Evolutionary conservation across 2,113 vertebrate genomes (phyloP), one percentile per base, ranked within the genome.

Genomic region (Ciconia maguari): DNA sequence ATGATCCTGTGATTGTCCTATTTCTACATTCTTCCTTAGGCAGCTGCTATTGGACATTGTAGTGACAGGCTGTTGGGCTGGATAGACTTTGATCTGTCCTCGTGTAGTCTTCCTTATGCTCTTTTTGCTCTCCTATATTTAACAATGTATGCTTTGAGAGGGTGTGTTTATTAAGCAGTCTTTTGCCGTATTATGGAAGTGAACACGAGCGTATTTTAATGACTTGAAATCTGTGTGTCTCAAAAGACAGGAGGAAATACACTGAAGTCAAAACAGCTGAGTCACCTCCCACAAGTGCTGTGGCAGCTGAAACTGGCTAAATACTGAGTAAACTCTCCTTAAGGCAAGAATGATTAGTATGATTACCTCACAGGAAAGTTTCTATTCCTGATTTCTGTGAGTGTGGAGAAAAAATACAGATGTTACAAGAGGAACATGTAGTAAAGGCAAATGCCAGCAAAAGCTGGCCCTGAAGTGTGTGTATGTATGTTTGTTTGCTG

Each of bases 1-100:
- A 38, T 48, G 38, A 69, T 64, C 25, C 58, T 32, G 2, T 5
- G 26, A 1, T 41, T 46, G 32, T 14, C 21, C 34, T n/a, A 9
- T 48, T 64, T 61, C 55, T 30, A 8, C 7, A 2, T 32, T 46
- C 61, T 70, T 88, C n/a, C 79, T 44, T 41, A 18, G 34, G 65
- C 27, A 48, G 30, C 17, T 25, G 13, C 46, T 61, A 2, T 26
- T 0, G 3, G 13, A 21, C 21, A 1, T 3, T 12, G 32, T 17
- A 83, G 19, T 32, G 68, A 10, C 24, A 27, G 62, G 51, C 27
- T 64, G 30, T 22, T 51, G 46, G 46, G 24, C 24, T 80, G 72
- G 29, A 34, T 6, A 29, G 25, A 20, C 12, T 51, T 60, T 18
- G 20, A 7, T 72, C 42, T 41, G 34, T 64, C 36, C 32, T 57